Conservation (phyloP, 2,113 vertebrate species). For the Podarcis cretensis region DNA sequence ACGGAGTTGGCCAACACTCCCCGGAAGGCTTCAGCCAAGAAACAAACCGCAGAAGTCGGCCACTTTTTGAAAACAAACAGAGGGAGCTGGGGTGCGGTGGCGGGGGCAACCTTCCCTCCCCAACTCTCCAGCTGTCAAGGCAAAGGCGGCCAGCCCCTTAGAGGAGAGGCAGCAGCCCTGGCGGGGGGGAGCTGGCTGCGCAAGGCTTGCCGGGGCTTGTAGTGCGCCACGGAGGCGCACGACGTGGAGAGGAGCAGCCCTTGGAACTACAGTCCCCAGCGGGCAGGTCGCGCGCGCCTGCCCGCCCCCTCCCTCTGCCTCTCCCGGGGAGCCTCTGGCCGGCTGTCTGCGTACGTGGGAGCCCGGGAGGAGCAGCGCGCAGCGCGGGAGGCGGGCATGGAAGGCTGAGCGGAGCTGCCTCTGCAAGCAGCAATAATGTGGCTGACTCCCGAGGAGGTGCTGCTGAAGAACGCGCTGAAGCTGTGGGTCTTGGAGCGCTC, state of each 20-base stretch:
- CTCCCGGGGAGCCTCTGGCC: conserved; percentile 70
- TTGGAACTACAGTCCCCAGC: conserved; percentile 71
- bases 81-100: no score
- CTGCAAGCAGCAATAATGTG: conserved; percentile 79
- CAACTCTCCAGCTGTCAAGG: no score
- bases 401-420: not conserved
- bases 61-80: no score
- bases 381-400: conserved; percentile 17
- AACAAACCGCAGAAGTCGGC: no score
- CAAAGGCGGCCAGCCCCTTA: not conserved
- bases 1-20: no score
- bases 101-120: not conserved
- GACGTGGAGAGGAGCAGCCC: rapidly evolving
- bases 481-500: conserved; percentile 93
- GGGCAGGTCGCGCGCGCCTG: not conserved
- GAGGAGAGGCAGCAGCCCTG: not conserved
- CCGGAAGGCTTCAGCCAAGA: no score
- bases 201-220: not conserved
- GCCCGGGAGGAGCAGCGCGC: conserved; percentile 37
- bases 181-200: not conserved
- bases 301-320: not conserved
- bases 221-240: rapidly evolving
- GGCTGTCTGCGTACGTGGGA: conserved; percentile 84
- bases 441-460: conserved; percentile 94
- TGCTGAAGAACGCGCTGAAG: conserved; percentile 95